Percentiles rank a stretch among this genome's conserved stretches.
Evolutionary conservation across 2,797 vertebrate species (phyloP).

Genomic region (Meriones psammophilus): DNA sequence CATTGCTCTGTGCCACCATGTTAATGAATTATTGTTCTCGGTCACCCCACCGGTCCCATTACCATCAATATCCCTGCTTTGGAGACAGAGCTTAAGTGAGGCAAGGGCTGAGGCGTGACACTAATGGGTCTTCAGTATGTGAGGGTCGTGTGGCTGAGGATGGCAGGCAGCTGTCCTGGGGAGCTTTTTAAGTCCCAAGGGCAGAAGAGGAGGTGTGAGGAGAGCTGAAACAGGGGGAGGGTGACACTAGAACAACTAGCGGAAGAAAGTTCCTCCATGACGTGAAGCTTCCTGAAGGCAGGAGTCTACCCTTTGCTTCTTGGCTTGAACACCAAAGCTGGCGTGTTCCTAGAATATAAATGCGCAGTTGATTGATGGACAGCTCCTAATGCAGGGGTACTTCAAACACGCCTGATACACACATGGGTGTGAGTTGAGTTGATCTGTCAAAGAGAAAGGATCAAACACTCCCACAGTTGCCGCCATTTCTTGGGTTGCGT

Average conservation of each 20-base stretch:
- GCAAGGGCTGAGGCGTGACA: slow-evolving; percentile 18
- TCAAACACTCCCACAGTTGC: background rate
- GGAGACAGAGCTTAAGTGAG: background rate
- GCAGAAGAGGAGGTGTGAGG: background rate
- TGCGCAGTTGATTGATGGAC: background rate
- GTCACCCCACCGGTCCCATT: background rate
- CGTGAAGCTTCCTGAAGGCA: background rate
- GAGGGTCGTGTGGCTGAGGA: slow-evolving; percentile 39
- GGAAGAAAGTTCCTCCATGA: background rate
- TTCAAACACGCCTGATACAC: background rate
- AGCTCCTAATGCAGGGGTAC: background rate
- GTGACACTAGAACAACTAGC: too few relatives aligned
- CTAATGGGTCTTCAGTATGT: background rate
- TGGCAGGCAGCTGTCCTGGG: slow-evolving; percentile 62
- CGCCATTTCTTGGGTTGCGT: background rate
- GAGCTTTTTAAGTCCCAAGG: background rate
- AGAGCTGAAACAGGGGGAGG: background rate
- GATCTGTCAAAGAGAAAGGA: background rate
- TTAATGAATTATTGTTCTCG: slow-evolving; percentile 69
- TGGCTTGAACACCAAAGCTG: background rate
- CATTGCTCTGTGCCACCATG: background rate
- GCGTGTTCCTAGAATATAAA: background rate
- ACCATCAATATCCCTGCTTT: slow-evolving; percentile 47
- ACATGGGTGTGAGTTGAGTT: background rate
- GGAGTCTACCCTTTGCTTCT: background rate